A percentile compares a stretch with the other conserved stretches of the same genome.
Conservation (phyloP, 2,888 invertebrate genomes). For the Luperina testacea region DNA sequence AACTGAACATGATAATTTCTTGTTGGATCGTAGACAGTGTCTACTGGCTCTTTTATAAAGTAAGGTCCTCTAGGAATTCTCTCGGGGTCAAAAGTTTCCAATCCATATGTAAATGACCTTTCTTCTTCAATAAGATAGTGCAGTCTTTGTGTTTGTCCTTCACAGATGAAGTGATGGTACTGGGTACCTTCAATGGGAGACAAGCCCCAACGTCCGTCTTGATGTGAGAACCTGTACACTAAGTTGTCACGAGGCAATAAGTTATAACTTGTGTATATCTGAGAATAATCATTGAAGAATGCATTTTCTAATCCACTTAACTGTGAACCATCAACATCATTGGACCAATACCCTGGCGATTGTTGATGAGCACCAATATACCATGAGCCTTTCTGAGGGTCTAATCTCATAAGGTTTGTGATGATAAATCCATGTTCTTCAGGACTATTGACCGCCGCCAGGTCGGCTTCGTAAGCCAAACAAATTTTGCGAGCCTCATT, state of each 20-base stretch:
- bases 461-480: constrained; percentile 94
- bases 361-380: constrained; percentile 95
- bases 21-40: constrained; percentile 95
- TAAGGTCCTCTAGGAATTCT: constrained; percentile 96
- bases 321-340: constrained; percentile 95
- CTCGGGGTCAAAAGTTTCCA: constrained; percentile 94
- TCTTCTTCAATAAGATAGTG: constrained; percentile 93
- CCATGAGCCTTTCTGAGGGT: constrained; percentile 96
- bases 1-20: constrained; percentile 94
- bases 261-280: constrained; percentile 85
- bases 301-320: constrained; percentile 95
- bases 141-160: constrained; percentile 94
- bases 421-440: constrained; percentile 97
- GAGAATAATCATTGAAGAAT: constrained; percentile 92
- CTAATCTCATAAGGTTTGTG: constrained; percentile 94
- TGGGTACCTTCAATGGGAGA: constrained; percentile 95
- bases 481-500: constrained; percentile 96
- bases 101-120: constrained; percentile 95
- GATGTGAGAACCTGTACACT: constrained; percentile 93
- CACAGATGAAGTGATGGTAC: constrained; percentile 95
- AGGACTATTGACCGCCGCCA: constrained; percentile 94
- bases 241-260: constrained; percentile 92
- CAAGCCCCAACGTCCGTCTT: constrained; percentile 95
- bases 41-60: constrained; percentile 95
- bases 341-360: constrained; percentile 94